A percentile compares a stretch with the other conserved stretches of the same genome.
Conservation (phyloP, 2,888 invertebrate species). For the Drosophila parthenogenetica region DNA sequence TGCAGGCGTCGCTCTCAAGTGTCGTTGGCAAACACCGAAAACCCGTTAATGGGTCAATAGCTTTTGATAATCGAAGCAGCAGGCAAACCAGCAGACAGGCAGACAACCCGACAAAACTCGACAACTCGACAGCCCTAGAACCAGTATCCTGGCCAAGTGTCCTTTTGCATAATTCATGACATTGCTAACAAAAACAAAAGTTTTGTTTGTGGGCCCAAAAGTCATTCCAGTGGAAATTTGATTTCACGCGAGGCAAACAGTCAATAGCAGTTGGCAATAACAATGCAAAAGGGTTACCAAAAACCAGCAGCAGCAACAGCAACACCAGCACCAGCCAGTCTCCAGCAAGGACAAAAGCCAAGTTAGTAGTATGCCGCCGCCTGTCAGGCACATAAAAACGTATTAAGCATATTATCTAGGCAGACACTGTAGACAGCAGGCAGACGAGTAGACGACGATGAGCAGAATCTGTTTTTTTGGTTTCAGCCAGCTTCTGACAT, state of each 20-base stretch:
- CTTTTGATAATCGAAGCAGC: constrained; percentile 57
- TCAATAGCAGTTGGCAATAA: constrained; percentile 75
- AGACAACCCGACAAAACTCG: background rate
- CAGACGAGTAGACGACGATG: constrained; percentile 60
- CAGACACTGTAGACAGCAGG: constrained; percentile 62
- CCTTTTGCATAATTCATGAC: constrained; percentile 78
- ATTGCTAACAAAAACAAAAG: constrained; percentile 38
- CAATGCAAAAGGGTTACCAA: constrained; percentile 56
- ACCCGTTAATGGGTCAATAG: constrained; percentile 78
- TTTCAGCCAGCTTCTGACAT: constrained; percentile 70
- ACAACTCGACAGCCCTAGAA: background rate
- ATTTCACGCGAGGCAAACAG: constrained; percentile 72
- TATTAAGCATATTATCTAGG: constrained; percentile 80
- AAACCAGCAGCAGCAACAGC: background rate
- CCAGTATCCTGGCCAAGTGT: constrained; percentile 48
- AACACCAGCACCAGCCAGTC: background rate
- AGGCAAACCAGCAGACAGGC: background rate
- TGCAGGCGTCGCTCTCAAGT: constrained; percentile 51
- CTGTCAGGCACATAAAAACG: constrained; percentile 75
- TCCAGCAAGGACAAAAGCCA: constrained; percentile 1
- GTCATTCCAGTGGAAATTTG: constrained; percentile 79
- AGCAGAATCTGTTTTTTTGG: constrained; percentile 59
- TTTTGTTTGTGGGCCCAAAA: constrained; percentile 61
- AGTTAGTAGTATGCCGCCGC: constrained; percentile 10
- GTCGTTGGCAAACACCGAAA: constrained; percentile 46